phyloP scores from a whole-genome alignment of 1,140 invertebrate species.

The Kradibia gibbosae region DNA sequence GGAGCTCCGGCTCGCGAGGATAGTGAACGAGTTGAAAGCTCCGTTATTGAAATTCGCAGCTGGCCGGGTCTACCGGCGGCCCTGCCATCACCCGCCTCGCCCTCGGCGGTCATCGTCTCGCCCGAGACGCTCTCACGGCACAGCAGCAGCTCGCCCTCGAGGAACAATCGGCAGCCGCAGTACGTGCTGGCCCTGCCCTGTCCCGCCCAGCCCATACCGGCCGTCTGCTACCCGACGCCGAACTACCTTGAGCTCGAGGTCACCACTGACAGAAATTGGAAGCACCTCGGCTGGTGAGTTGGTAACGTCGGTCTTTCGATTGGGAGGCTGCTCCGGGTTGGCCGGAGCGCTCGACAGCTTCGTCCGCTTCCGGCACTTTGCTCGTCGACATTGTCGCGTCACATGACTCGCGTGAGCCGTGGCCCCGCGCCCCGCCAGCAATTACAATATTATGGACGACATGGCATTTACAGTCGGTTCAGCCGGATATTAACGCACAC shows the following conservation, averaged over 20 bases:
- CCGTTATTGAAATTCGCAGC: constrained; percentile 55
- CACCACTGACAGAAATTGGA: constrained; percentile 64
- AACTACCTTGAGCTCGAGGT: constrained; percentile 65
- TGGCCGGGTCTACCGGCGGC: constrained; percentile 70
- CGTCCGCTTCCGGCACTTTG: neutral
- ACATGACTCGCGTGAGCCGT: too few species aligned
- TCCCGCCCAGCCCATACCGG: constrained; percentile 66
- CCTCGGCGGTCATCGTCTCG: constrained; percentile 81
- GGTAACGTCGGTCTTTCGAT: neutral
- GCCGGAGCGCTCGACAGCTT: neutral
- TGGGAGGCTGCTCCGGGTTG: neutral
- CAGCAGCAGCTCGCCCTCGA: constrained; percentile 72
- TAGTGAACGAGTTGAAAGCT: too few species aligned
- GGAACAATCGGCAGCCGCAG: constrained; percentile 61
- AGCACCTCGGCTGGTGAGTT: constrained; percentile 68
- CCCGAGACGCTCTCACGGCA: constrained; percentile 80
- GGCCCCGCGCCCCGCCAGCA: too few species aligned
- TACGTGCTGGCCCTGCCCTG: constrained; percentile 67
- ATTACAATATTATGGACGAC: too few species aligned
- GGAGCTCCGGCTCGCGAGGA: too few species aligned
- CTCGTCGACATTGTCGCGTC: too few species aligned
- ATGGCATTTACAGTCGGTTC: too few species aligned
- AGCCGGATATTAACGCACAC: too few species aligned
- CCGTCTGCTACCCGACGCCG: constrained; percentile 68
- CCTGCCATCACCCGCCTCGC: constrained; percentile 80